Conservation (phyloP, 2,888 invertebrate species). For the Liopterus haemorrhoidalis region DNA sequence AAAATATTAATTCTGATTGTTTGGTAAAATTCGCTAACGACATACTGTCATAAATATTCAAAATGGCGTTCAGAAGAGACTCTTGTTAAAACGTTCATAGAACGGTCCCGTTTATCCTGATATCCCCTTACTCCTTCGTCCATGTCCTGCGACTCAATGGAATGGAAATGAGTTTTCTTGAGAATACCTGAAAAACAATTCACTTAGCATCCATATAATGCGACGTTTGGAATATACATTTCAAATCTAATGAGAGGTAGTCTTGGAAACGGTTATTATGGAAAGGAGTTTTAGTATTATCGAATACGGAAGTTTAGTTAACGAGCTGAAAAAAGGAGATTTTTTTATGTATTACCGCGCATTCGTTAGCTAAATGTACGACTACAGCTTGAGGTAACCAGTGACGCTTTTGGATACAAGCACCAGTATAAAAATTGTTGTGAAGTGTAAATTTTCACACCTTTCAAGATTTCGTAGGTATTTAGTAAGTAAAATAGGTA, state of each 20-base stretch:
- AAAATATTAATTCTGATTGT: no score
- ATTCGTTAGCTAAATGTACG: not conserved
- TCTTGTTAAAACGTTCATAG: no score
- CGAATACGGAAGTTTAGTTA: not conserved
- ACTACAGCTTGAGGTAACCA: not conserved
- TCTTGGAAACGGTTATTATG: slow-evolving; percentile 19
- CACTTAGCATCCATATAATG: slow-evolving; percentile 18
- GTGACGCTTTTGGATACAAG: slow-evolving; percentile 6
- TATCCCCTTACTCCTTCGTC: no score
- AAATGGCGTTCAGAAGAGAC: no score
- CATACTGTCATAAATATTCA: no score
- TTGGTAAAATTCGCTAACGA: no score
- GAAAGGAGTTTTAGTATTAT: slow-evolving; percentile 13
- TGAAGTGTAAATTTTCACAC: not conserved
- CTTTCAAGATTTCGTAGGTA: not conserved
- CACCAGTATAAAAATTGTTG: not conserved
- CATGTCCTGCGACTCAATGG: slow-evolving; percentile 17
- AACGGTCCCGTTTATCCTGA: no score
- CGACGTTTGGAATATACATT: slow-evolving; percentile 18
- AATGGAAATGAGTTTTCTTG: slow-evolving; percentile 21
- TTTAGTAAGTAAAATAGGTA: not conserved
- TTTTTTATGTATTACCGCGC: not conserved
- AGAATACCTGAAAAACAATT: slow-evolving; percentile 22
- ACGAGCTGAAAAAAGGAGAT: not conserved
- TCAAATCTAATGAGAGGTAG: slow-evolving; percentile 21